phyloP scores from a whole-genome alignment of 2,797 vertebrate genomes.

The Urocyon cinereoargenteus region DNA sequence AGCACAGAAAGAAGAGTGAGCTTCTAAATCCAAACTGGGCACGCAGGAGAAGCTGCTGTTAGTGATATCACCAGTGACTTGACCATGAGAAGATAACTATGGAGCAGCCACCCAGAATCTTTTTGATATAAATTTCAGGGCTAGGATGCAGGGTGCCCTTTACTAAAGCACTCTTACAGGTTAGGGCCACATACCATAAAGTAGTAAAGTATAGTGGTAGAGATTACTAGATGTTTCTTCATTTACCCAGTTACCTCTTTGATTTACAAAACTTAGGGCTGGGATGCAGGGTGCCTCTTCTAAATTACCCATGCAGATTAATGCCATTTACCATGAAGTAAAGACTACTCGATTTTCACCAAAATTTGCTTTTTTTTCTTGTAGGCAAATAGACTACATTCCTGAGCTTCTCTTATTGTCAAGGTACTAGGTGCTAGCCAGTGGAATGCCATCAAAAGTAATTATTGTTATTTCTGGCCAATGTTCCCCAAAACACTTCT shows the following conservation, averaged over 20 bases:
- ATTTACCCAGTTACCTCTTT: not conserved
- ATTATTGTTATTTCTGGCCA: not conserved
- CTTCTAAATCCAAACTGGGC: not conserved
- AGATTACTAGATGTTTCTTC: not conserved
- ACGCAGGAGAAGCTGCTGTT: not conserved
- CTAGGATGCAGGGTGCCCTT: not conserved
- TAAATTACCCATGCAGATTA: not conserved
- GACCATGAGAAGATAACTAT: not conserved
- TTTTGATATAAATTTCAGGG: not conserved
- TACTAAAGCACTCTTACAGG: not conserved
- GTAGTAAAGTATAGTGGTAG: not conserved
- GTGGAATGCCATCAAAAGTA: not conserved
- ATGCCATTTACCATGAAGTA: not conserved
- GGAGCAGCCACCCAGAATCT: not conserved
- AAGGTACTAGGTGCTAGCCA: not conserved
- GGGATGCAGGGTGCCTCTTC: not conserved
- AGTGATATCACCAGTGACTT: not conserved
- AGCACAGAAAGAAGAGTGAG: not conserved
- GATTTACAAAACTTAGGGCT: not conserved
- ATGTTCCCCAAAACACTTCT: not conserved
- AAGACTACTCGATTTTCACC: not conserved
- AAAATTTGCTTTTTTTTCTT: not conserved
- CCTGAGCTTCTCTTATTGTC: not conserved
- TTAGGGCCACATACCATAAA: not conserved
- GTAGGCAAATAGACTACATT: not conserved